These are phyloP conservation scores for Hypotaenidia philippensis DNA, from an alignment of 2,797 vertebrate genomes.

Conservation along the genomic window DNA sequence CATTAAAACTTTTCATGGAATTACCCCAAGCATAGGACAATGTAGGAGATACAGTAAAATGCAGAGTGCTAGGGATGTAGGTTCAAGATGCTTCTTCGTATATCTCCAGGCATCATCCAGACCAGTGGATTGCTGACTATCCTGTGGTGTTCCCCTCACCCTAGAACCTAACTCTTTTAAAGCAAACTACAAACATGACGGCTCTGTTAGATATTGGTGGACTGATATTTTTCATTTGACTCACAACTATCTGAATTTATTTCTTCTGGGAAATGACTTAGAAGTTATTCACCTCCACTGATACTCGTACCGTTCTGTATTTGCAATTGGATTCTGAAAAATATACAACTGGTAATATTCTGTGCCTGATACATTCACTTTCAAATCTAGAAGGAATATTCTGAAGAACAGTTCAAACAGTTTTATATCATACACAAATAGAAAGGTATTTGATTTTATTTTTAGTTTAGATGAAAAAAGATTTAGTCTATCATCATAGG, in stretches of 20 bases:
- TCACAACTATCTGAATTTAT: neutral
- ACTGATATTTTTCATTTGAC: neutral
- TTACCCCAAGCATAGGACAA: fast-evolving
- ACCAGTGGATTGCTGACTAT: neutral
- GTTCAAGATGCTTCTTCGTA: neutral
- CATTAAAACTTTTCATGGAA: neutral
- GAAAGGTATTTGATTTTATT: neutral
- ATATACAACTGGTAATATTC: neutral
- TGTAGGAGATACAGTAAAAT: neutral
- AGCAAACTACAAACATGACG: neutral
- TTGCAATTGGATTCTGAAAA: neutral
- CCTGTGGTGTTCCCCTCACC: fast-evolving
- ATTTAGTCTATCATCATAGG: neutral
- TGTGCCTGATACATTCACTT: neutral
- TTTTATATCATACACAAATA: neutral
- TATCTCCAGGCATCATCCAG: neutral
- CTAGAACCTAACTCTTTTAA: neutral
- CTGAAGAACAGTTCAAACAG: neutral
- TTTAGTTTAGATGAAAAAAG: neutral
- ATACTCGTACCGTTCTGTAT: neutral
- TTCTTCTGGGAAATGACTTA: neutral
- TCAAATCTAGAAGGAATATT: neutral
- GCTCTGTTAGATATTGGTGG: neutral
- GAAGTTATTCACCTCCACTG: neutral
- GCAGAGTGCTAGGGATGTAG: neutral